phyloP scores from a whole-genome alignment of 2,888 invertebrate species.

The Seladonia tumulorum region DNA sequence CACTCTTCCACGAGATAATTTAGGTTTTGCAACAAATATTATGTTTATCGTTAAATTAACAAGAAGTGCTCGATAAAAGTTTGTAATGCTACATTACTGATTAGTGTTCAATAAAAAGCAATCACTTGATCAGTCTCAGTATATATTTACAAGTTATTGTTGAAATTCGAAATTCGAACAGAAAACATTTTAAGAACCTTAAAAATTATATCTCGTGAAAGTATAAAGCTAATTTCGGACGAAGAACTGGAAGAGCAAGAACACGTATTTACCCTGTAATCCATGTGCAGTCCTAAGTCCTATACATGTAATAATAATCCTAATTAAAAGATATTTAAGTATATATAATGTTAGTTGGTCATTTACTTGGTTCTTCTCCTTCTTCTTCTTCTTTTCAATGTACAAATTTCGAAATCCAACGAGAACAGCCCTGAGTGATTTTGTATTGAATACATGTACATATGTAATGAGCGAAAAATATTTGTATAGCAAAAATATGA shows the following conservation, averaged over 20 bases:
- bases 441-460: conserved; percentile 3
- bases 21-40: conserved; percentile 20
- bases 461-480: background rate
- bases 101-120: conserved; percentile 42
- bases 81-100: conserved; percentile 33
- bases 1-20: conserved; percentile 39
- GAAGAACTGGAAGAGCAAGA: conserved; percentile 62
- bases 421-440: conserved; percentile 41
- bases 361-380: conserved; percentile 19
- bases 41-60: conserved; percentile 17
- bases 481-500: conserved; percentile 4
- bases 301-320: conserved; percentile 16
- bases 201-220: conserved; percentile 37
- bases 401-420: conserved; percentile 49
- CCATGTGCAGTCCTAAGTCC: conserved; percentile 45
- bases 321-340: conserved; percentile 16
- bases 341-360: conserved; percentile 2
- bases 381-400: conserved; percentile 14
- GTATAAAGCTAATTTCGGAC: conserved; percentile 17
- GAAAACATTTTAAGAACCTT: conserved; percentile 30
- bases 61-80: background rate
- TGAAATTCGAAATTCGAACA: conserved; percentile 53
- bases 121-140: conserved; percentile 62
- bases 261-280: conserved; percentile 33
- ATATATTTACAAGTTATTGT: conserved; percentile 54